phyloP scores from a whole-genome alignment of 2,797 vertebrate genomes.

The Neostethus bicornis region DNA sequence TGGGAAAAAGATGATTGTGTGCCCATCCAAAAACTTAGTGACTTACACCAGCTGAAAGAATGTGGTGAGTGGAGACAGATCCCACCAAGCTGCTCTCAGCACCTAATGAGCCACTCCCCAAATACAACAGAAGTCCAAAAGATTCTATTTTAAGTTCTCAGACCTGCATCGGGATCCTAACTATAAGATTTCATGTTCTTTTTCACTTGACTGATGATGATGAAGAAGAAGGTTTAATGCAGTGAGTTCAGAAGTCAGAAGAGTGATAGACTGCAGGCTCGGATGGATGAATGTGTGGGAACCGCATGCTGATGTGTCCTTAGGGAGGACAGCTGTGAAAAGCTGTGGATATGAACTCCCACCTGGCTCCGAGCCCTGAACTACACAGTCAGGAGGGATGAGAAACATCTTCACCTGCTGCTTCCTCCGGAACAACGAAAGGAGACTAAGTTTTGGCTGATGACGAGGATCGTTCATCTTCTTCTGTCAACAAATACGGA shows the following conservation, averaged over 20 bases:
- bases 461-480: not conserved
- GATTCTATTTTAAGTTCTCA: not conserved
- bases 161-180: not conserved
- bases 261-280: constrained; percentile 24
- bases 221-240: not conserved
- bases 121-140: not conserved
- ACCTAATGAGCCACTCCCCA: no score
- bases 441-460: not conserved
- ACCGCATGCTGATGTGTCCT: constrained; percentile 5
- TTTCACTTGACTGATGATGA: not conserved
- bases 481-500: not conserved
- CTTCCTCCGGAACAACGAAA: not conserved
- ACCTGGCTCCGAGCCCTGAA: constrained; percentile 33
- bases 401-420: constrained; percentile 23
- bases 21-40: no score
- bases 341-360: constrained; percentile 36
- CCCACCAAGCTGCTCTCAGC: not conserved
- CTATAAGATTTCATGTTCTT: not conserved
- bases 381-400: not conserved
- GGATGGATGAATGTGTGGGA: constrained; percentile 42
- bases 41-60: no score
- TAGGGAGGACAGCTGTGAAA: constrained; percentile 45
- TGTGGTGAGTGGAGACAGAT: not conserved
- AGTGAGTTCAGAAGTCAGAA: not conserved
- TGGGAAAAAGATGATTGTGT: no score